Conservation (phyloP, 2,797 vertebrate species). For the Silurus lanzhouensis region DNA sequence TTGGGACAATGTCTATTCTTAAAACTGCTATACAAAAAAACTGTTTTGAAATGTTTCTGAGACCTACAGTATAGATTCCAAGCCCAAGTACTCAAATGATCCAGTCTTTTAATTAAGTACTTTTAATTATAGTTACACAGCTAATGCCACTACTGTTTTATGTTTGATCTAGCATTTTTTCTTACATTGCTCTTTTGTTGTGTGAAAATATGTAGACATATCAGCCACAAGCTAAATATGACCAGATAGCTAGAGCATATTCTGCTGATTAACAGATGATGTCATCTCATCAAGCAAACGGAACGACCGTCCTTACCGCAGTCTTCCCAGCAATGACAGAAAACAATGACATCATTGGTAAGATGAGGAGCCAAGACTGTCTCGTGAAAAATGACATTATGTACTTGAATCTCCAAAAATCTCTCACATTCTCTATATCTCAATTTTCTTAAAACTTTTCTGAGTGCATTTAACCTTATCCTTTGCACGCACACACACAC, state of each 20-base stretch:
- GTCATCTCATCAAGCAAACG: constrained; percentile 34
- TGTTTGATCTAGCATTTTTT: background rate
- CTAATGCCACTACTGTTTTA: background rate
- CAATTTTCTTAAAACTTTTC: background rate
- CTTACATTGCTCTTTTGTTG: background rate
- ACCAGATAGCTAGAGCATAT: background rate
- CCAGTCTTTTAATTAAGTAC: background rate
- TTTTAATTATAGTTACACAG: background rate
- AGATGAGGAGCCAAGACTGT: constrained; percentile 24
- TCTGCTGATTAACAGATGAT: constrained; percentile 41
- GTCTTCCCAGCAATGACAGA: constrained; percentile 24
- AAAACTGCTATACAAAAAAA: too few relatives aligned
- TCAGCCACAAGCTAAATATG: background rate
- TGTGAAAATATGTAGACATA: background rate
- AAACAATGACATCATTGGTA: constrained; percentile 28
- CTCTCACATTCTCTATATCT: constrained; percentile 33
- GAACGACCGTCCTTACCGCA: constrained; percentile 25
- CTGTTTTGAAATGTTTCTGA: too few relatives aligned
- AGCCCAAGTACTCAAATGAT: background rate
- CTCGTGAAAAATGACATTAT: constrained; percentile 16
- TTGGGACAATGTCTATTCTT: too few relatives aligned
- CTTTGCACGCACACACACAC: background rate
- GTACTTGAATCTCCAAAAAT: background rate
- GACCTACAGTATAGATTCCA: too few relatives aligned
- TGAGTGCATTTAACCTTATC: background rate